phyloP scores from a whole-genome alignment of 2,113 vertebrate genomes.

The Notarius lentiginosus region DNA sequence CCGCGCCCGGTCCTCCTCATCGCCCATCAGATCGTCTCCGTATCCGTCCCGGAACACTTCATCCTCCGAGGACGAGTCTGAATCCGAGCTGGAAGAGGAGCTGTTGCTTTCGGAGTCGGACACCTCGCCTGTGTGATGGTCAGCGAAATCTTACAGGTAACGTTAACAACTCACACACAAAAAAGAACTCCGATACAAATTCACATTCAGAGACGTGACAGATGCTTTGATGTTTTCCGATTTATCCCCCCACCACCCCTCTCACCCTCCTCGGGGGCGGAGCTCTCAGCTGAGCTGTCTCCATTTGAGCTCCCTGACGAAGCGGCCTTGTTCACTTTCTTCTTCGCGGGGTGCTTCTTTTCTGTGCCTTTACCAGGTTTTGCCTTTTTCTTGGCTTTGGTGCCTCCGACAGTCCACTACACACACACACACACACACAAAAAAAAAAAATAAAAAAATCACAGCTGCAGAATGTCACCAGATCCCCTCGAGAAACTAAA shows the following conservation, averaged over 20 bases:
- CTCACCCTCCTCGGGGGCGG: slow-evolving; percentile 95
- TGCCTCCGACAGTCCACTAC: slow-evolving; percentile 96
- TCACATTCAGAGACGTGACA: too few species aligned
- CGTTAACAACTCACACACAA: not conserved
- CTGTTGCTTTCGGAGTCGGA: slow-evolving; percentile 97
- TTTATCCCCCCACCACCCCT: slow-evolving; percentile 67
- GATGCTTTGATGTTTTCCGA: too few species aligned
- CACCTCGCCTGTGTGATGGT: slow-evolving; percentile 82
- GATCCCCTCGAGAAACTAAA: not conserved
- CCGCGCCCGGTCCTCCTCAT: slow-evolving; percentile 92
- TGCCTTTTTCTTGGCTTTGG: slow-evolving; percentile 96
- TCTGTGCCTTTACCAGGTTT: slow-evolving; percentile 86
- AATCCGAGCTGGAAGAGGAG: slow-evolving; percentile 94
- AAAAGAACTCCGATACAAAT: not conserved
- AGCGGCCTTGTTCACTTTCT: slow-evolving; percentile 85
- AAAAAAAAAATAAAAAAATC: not conserved
- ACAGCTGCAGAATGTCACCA: not conserved
- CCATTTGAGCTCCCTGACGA: slow-evolving; percentile 95
- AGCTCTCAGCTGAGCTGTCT: slow-evolving; percentile 93
- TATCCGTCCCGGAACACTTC: slow-evolving; percentile 96
- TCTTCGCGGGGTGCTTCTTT: slow-evolving; percentile 89
- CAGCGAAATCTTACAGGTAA: not conserved
- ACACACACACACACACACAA: slow-evolving; percentile 44
- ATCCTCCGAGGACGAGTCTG: slow-evolving; percentile 94
- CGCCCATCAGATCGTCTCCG: slow-evolving; percentile 96